phyloP scores from a whole-genome alignment of 2,113 vertebrate species.

The Equus przewalskii region DNA sequence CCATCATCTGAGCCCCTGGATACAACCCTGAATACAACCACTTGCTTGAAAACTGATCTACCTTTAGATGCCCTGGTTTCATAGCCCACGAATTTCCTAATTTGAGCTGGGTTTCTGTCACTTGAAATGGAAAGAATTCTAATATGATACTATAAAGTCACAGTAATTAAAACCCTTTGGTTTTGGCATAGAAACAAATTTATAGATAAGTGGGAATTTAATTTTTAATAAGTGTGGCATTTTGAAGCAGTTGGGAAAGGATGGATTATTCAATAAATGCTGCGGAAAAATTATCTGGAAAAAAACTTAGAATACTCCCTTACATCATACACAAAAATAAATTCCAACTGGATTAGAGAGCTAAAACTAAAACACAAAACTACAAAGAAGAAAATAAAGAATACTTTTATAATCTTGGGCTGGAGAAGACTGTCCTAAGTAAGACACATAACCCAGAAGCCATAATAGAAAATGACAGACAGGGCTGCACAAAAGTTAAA shows the following conservation, averaged over 20 bases:
- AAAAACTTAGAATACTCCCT: neutral
- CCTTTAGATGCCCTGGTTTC: constrained; percentile 41
- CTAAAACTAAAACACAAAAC: neutral
- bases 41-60: neutral
- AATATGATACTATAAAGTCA: constrained; percentile 41
- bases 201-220: constrained; percentile 7
- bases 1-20: neutral
- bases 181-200: constrained; percentile 46
- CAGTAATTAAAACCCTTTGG: constrained; percentile 38
- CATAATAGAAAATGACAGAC: constrained; percentile 6
- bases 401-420: neutral
- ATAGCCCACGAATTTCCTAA: constrained; percentile 19
- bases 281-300: constrained; percentile 22
- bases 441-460: constrained; percentile 1
- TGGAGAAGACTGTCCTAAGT: neutral
- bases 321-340: constrained; percentile 3
- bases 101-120: constrained; percentile 40
- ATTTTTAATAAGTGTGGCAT: constrained; percentile 40
- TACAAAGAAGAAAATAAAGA: constrained; percentile 2
- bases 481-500: neutral
- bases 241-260: constrained; percentile 2
- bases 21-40: neutral
- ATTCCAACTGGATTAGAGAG: neutral
- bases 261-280: neutral
- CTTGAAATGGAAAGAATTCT: constrained; percentile 41